Conservation (phyloP, 2,888 invertebrate genomes). For the Hermodice carunculata region DNA sequence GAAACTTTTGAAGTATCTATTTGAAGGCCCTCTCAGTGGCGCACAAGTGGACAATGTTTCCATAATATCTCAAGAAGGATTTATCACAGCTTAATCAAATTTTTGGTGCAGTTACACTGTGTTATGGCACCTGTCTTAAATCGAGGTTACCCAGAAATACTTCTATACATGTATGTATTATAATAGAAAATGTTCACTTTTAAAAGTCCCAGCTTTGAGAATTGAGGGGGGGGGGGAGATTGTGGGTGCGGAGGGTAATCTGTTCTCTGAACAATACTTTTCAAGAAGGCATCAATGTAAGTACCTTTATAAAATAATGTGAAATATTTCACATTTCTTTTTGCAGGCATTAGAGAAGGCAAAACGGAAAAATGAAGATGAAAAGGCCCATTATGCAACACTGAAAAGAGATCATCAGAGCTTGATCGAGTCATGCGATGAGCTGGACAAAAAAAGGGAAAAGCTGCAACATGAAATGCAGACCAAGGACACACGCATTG, state of each 20-base stretch:
- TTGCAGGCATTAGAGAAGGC: conserved; percentile 55
- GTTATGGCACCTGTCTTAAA: too few relatives aligned
- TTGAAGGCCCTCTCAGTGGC: too few relatives aligned
- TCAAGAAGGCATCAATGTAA: not conserved
- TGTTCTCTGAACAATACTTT: too few relatives aligned
- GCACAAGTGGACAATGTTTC: too few relatives aligned
- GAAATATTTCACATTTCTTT: not conserved
- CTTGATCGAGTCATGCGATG: conserved; percentile 53
- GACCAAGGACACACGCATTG: conserved; percentile 14
- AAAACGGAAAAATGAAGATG: conserved; percentile 56
- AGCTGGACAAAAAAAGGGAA: conserved; percentile 51
- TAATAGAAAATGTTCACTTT: too few relatives aligned
- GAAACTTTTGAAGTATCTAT: too few relatives aligned
- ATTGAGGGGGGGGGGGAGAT: not conserved
- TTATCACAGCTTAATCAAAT: too few relatives aligned
- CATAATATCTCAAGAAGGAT: too few relatives aligned
- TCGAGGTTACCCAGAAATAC: too few relatives aligned
- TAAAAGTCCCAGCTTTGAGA: not conserved
- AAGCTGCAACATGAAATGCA: conserved; percentile 55
- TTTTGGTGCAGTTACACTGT: too few relatives aligned
- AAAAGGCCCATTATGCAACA: conserved; percentile 45
- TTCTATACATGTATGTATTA: too few relatives aligned
- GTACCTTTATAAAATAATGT: not conserved
- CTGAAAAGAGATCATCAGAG: conserved; percentile 55
- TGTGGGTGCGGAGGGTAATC: too few relatives aligned